Conservation (phyloP, 2,113 vertebrate genomes). For the Toxostoma redivivum region DNA sequence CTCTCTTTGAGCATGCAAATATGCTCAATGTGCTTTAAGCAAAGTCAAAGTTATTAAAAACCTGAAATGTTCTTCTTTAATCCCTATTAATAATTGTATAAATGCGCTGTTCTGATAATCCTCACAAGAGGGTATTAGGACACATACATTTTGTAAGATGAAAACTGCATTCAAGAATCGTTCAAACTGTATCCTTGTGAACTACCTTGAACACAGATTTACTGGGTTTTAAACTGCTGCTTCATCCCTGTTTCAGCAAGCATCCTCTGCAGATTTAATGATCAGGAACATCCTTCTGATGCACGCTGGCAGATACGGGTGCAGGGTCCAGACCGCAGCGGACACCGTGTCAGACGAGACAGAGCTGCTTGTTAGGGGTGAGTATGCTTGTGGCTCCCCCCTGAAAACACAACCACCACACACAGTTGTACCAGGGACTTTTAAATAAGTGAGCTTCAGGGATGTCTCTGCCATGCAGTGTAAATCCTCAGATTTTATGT, state of each 20-base stretch:
- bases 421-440: conserved; percentile 14
- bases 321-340: conserved; percentile 90
- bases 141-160: conserved; percentile 21
- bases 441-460: not conserved
- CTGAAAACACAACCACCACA: conserved; percentile 33
- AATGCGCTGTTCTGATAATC: conserved; percentile 27
- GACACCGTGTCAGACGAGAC: conserved; percentile 88
- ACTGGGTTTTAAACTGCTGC: conserved; percentile 61
- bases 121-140: conserved; percentile 36
- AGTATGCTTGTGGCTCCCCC: conserved; percentile 56
- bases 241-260: conserved; percentile 84
- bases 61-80: conserved; percentile 19
- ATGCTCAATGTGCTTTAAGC: not conserved
- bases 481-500: not conserved
- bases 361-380: conserved; percentile 94
- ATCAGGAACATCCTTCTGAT: conserved; percentile 95
- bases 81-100: conserved; percentile 17
- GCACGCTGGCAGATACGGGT: conserved; percentile 94
- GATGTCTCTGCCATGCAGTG: not conserved
- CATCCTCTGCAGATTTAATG: conserved; percentile 95
- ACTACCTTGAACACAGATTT: conserved; percentile 47
- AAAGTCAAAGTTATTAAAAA: conserved; percentile 35
- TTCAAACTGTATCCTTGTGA: conserved; percentile 14
- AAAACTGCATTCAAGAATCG: conserved; percentile 3
- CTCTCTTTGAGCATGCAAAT: conserved; percentile 17